Conservation (phyloP, 2,888 invertebrate genomes). For the Apoderus coryli region DNA sequence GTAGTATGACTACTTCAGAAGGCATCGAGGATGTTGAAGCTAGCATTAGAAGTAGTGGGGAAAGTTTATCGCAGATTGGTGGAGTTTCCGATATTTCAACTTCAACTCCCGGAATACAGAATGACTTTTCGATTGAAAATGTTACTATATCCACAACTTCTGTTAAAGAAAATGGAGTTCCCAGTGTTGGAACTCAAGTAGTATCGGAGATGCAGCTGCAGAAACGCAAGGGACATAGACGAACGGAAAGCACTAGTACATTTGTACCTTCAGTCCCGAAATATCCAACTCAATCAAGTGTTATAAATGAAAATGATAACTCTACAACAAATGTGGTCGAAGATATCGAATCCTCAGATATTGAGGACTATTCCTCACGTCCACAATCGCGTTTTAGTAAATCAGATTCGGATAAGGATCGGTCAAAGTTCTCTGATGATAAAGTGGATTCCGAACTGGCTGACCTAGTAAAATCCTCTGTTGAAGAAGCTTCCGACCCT, state of each 20-base stretch:
- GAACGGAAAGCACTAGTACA: slow-evolving; percentile 38
- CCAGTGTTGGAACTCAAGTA: slow-evolving; percentile 40
- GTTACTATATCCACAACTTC: slow-evolving; percentile 38
- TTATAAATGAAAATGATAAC: slow-evolving; percentile 31
- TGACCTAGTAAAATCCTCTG: slow-evolving; percentile 29
- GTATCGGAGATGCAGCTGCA: slow-evolving; percentile 31
- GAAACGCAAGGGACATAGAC: slow-evolving; percentile 39
- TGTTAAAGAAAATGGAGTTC: slow-evolving; percentile 34
- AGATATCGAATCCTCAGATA: too few species aligned
- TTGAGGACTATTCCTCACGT: too few species aligned
- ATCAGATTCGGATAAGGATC: slow-evolving; percentile 29
- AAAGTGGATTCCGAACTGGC: slow-evolving; percentile 31
- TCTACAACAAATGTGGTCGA: slow-evolving; percentile 25
- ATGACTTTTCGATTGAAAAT: slow-evolving; percentile 29
- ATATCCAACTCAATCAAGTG: too few species aligned
- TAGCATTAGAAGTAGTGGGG: slow-evolving; percentile 23
- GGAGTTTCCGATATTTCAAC: slow-evolving; percentile 29
- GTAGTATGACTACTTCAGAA: slow-evolving; percentile 32
- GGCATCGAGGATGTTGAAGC: slow-evolving; percentile 31
- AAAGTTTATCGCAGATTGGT: slow-evolving; percentile 23
- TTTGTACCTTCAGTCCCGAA: slow-evolving; percentile 24
- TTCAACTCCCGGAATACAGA: slow-evolving; percentile 24
- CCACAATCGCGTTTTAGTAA: slow-evolving; percentile 27
- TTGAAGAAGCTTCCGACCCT: slow-evolving; percentile 31
- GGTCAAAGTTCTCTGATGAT: slow-evolving; percentile 29